These are phyloP conservation scores for Aurelia aurita complex sp. Pacific DNA, from an alignment of 30 jellyfish, hydroid and myxozoan species.

Conservation along the genomic window DNA sequence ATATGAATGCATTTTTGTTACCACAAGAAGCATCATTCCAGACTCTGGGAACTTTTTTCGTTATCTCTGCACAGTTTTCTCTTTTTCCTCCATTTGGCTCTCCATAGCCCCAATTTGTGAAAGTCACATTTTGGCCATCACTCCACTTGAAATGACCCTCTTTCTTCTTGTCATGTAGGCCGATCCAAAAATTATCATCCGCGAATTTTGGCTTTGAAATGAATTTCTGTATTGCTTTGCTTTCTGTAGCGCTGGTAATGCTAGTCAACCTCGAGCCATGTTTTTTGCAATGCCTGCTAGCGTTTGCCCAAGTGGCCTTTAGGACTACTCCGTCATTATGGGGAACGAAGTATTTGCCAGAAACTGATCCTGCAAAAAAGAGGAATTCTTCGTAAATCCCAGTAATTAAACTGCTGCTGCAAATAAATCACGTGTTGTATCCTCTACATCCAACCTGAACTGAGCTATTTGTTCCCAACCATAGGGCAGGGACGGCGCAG, in stretches of 20 bases:
- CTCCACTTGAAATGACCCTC: constrained; percentile 22
- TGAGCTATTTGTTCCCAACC: no score
- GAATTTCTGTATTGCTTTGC: not conserved
- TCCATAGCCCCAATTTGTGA: constrained; percentile 4
- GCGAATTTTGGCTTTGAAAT: not conserved
- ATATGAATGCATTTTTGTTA: not conserved
- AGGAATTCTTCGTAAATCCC: no score
- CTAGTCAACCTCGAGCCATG: not conserved
- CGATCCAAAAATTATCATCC: not conserved
- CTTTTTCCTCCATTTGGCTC: not conserved
- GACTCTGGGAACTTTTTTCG: not conserved
- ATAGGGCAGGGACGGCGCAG: no score
- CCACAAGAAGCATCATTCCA: constrained; percentile 13
- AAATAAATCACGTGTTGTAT: no score
- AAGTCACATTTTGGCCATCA: not conserved
- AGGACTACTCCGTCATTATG: no score
- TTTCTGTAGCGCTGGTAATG: not conserved
- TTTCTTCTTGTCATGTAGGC: constrained; percentile 8
- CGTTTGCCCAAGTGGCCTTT: constrained; percentile 4
- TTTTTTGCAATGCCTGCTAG: not conserved
- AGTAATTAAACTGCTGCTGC: no score
- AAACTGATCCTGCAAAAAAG: no score
- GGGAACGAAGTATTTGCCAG: no score
- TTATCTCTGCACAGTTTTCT: constrained; percentile 5
- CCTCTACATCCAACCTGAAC: no score